Conservation (phyloP, 2,797 vertebrate species). For the Tachyglossus aculeatus region DNA sequence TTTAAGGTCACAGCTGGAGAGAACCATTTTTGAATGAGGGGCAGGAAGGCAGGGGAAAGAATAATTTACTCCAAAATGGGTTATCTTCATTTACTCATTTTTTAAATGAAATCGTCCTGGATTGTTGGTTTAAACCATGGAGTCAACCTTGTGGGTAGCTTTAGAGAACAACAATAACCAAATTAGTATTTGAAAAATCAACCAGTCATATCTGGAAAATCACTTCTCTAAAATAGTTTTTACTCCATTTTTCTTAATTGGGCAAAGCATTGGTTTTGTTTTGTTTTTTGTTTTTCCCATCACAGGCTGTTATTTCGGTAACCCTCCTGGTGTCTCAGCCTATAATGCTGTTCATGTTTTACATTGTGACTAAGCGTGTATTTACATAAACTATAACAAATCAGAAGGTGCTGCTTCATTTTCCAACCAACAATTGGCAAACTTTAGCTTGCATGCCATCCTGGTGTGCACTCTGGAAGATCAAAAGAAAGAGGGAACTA, state of each 20-base stretch:
- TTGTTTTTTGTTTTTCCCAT: no score
- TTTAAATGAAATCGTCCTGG: constrained; percentile 47
- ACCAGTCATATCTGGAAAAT: constrained; percentile 17
- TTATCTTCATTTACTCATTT: constrained; percentile 52
- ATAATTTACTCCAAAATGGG: constrained; percentile 11
- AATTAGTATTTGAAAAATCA: constrained; percentile 42
- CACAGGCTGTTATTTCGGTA: constrained; percentile 14
- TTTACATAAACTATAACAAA: constrained; percentile 60
- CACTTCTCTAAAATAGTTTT: no score
- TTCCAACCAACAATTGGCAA: constrained; percentile 51
- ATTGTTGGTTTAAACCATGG: background rate
- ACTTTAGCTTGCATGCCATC: background rate
- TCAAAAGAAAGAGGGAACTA: constrained; percentile 37
- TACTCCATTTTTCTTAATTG: background rate
- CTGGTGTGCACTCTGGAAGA: constrained; percentile 10
- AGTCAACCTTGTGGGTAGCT: no score
- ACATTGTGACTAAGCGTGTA: constrained; percentile 44
- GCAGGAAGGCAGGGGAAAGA: background rate
- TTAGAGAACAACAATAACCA: constrained; percentile 10
- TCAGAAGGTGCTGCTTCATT: constrained; percentile 35
- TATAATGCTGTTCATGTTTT: constrained; percentile 39
- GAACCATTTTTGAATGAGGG: background rate
- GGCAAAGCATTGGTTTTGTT: background rate
- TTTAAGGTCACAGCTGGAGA: constrained; percentile 8
- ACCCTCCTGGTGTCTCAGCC: constrained; percentile 34